phyloP scores from a whole-genome alignment of 1,140 invertebrate species.

The Diorhabda elongata region DNA sequence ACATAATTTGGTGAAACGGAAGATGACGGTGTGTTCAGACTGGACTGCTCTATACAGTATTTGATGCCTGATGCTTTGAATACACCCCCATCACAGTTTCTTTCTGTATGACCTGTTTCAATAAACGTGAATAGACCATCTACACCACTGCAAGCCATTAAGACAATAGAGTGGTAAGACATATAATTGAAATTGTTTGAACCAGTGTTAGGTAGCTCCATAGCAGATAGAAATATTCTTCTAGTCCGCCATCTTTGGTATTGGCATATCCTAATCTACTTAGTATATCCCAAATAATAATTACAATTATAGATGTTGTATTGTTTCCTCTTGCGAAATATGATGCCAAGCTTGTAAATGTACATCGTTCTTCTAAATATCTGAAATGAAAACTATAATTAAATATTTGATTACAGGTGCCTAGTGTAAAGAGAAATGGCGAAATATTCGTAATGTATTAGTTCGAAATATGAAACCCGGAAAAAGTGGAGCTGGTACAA shows the following conservation, averaged over 20 bases:
- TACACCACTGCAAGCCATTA: constrained; percentile 7
- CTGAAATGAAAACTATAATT: too few species aligned
- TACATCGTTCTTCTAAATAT: neutral
- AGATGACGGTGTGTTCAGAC: too few species aligned
- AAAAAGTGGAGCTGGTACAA: constrained; percentile 15
- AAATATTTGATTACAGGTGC: constrained; percentile 13
- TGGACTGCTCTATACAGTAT: too few species aligned
- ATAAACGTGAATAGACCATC: too few species aligned
- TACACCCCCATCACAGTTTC: too few species aligned
- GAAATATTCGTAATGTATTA: constrained; percentile 17
- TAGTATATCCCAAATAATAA: constrained; percentile 18
- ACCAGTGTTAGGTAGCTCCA: constrained; percentile 20
- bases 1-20: too few species aligned
- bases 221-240: too few species aligned
- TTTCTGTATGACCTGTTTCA: too few species aligned
- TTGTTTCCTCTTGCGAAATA: constrained; percentile 19
- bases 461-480: constrained; percentile 12
- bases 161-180: constrained; percentile 14
- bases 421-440: constrained; percentile 25
- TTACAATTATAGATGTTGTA: constrained; percentile 12
- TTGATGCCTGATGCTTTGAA: too few species aligned
- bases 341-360: constrained; percentile 10
- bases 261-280: constrained; percentile 3
- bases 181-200: constrained; percentile 25
- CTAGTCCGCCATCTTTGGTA: too few species aligned